phyloP scores from a whole-genome alignment of 2,113 vertebrate species.

The Corythoichthys intestinalis region DNA sequence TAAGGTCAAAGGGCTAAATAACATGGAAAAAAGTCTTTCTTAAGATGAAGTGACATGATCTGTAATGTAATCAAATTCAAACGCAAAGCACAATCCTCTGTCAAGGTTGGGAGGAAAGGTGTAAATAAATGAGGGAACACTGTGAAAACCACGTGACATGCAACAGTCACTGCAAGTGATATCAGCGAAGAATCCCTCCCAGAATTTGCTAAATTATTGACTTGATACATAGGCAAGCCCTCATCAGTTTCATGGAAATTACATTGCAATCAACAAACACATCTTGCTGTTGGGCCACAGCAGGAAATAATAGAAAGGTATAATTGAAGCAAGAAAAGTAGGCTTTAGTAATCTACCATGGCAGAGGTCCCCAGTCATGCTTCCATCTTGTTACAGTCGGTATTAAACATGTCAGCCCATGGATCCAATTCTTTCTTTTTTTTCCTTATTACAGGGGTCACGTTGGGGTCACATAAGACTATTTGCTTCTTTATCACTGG shows the following conservation, averaged over 20 bases:
- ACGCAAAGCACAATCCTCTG: background rate
- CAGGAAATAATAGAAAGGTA: background rate
- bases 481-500: constrained; percentile 53
- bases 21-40: too few relatives aligned
- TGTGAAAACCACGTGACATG: background rate
- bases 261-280: background rate
- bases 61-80: too few relatives aligned
- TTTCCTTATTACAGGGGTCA: constrained; percentile 15
- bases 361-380: constrained; percentile 35
- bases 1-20: background rate
- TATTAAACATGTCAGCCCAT: constrained; percentile 19
- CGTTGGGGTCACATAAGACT: constrained; percentile 35
- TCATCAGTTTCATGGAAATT: background rate
- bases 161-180: background rate
- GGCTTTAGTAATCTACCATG: background rate
- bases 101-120: background rate
- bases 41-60: too few relatives aligned
- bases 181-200: background rate
- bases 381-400: constrained; percentile 31
- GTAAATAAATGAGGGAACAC: background rate
- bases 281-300: background rate
- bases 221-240: background rate
- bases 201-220: background rate
- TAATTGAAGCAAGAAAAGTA: background rate
- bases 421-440: constrained; percentile 25